Evolutionary conservation across 1,140 invertebrate genomes (phyloP).

Genomic region (Phymorhynchus buccinoides): DNA sequence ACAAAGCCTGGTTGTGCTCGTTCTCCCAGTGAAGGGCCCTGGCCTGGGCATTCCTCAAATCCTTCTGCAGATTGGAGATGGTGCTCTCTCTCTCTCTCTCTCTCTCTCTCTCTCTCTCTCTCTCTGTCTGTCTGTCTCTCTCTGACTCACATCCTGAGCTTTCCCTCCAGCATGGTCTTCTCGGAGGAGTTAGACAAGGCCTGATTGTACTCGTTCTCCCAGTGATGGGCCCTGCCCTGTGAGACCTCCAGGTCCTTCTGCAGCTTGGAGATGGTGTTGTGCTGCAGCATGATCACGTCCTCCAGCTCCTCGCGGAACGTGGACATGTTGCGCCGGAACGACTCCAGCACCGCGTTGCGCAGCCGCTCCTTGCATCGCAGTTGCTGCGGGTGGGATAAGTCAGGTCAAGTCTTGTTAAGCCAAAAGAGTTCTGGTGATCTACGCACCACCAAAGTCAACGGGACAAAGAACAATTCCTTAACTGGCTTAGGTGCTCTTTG

Average conservation of each 20-base stretch:
- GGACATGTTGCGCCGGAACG: slow-evolving; percentile 3
- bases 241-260: slow-evolving; percentile 21
- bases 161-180: slow-evolving; percentile 23
- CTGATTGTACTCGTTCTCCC: slow-evolving; percentile 28
- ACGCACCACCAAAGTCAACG: no score
- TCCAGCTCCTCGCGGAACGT: slow-evolving; percentile 22
- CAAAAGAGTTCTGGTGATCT: no score
- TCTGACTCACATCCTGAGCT: slow-evolving; percentile 5
- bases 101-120: no score
- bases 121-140: no score
- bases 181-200: not conserved
- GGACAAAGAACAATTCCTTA: no score
- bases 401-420: no score
- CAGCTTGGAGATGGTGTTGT: slow-evolving; percentile 32
- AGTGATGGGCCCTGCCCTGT: not conserved
- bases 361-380: not conserved
- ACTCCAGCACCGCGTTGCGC: not conserved
- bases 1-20: not conserved
- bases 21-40: not conserved
- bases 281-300: slow-evolving; percentile 29
- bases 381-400: not conserved
- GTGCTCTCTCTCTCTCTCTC: no score
- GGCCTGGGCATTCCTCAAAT: not conserved
- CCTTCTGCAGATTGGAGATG: slow-evolving; percentile 21
- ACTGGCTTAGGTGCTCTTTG: no score